Percentiles rank a stretch among this genome's conserved stretches.
These are phyloP conservation scores for Eristalis intricaria DNA, from an alignment of 2,888 invertebrate genomes.

Conservation along the genomic window DNA sequence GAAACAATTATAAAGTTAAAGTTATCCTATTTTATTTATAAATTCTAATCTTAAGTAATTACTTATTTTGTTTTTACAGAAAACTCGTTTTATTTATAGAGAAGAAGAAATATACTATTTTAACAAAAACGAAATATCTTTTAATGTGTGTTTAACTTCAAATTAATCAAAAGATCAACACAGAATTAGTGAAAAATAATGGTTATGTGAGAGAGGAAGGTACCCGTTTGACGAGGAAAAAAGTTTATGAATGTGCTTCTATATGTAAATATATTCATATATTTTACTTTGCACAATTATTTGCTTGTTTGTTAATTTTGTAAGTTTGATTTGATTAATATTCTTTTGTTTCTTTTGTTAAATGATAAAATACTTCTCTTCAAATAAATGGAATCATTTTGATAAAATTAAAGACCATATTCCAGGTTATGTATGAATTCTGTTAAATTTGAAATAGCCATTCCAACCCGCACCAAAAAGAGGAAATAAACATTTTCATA, in stretches of 20 bases:
- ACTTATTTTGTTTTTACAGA: constrained; percentile 32
- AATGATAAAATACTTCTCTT: constrained; percentile 28
- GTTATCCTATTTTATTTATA: neutral
- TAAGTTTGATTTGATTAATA: constrained; percentile 29
- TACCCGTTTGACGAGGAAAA: constrained; percentile 38
- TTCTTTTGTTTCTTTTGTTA: constrained; percentile 22
- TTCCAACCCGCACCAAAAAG: constrained; percentile 63
- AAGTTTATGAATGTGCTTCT: constrained; percentile 29
- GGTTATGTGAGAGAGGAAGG: constrained; percentile 25
- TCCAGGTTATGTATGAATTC: constrained; percentile 42
- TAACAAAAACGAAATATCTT: constrained; percentile 32
- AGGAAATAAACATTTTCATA: constrained; percentile 11
- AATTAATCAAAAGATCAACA: constrained; percentile 19
- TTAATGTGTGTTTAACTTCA: constrained; percentile 17
- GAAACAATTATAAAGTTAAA: constrained; percentile 11
- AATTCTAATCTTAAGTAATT: constrained; percentile 19
- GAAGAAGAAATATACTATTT: constrained; percentile 22
- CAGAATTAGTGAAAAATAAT: constrained; percentile 45
- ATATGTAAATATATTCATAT: constrained; percentile 4
- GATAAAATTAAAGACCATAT: constrained; percentile 35
- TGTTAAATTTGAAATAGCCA: constrained; percentile 56
- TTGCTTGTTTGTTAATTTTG: constrained; percentile 53
- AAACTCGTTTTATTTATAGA: constrained; percentile 36
- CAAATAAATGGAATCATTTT: constrained; percentile 5
- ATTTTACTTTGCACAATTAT: constrained; percentile 12